Conservation (phyloP, 2,113 vertebrate genomes). For the Chaenocephalus aceratus region DNA sequence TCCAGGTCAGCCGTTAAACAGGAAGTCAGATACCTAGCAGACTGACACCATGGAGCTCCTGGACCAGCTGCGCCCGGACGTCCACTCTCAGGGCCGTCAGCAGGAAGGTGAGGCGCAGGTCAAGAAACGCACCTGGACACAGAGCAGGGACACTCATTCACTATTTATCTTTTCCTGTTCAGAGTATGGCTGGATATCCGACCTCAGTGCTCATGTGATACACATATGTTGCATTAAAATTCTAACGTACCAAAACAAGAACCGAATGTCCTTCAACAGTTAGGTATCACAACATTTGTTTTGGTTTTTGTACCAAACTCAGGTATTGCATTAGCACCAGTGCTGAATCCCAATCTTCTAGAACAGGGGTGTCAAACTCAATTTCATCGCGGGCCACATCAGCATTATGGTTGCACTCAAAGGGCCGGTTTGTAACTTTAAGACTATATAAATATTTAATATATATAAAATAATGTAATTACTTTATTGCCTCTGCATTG, state of each 20-base stretch:
- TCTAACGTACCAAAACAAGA: background rate
- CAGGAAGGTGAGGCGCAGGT: slow-evolving; percentile 92
- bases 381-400: too few species aligned
- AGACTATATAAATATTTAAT: too few species aligned
- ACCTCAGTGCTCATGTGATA: background rate
- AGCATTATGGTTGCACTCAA: too few species aligned
- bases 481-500: too few species aligned
- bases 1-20: slow-evolving; percentile 49
- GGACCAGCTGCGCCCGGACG: slow-evolving; percentile 87
- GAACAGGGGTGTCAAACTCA: too few species aligned
- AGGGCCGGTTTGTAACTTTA: too few species aligned
- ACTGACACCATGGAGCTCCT: slow-evolving; percentile 87
- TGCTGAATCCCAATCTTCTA: background rate
- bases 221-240: background rate
- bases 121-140: slow-evolving; percentile 87
- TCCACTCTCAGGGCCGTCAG: slow-evolving; percentile 90
- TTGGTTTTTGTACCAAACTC: background rate
- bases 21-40: slow-evolving; percentile 85
- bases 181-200: background rate
- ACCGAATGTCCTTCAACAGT: background rate
- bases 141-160: background rate
- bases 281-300: background rate
- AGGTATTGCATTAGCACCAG: background rate
- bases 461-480: too few species aligned
- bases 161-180: background rate